Percentiles rank a stretch among this genome's conserved stretches.
These are phyloP conservation scores for Pelecanoides urinatrix DNA, from an alignment of 2,113 vertebrate genomes.

Conservation along the genomic window DNA sequence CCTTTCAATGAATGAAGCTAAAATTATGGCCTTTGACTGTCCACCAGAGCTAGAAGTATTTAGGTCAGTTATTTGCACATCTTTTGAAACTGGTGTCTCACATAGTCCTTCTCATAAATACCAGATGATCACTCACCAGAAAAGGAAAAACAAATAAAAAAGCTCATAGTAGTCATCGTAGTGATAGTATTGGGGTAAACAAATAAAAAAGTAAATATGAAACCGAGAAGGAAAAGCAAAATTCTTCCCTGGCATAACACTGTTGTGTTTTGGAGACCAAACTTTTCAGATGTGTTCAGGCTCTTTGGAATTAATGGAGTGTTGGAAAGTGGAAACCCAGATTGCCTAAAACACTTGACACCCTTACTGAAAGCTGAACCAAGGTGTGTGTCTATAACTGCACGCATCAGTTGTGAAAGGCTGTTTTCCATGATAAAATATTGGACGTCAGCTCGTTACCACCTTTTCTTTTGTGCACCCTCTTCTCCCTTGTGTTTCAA, in stretches of 20 bases:
- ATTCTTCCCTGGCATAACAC: neutral
- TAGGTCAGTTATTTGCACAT: neutral
- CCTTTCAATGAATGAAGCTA: neutral
- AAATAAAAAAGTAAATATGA: conserved; percentile 26
- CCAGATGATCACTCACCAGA: conserved; percentile 9
- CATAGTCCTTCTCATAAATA: conserved; percentile 10
- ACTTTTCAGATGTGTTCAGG: neutral
- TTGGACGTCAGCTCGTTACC: neutral
- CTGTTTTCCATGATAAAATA: neutral
- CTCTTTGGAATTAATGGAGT: conserved; percentile 34
- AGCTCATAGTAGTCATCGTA: neutral
- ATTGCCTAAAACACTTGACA: neutral
- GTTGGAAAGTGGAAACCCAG: conserved; percentile 38
- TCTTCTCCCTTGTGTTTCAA: neutral
- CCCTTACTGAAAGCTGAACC: neutral
- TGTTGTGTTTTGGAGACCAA: conserved; percentile 28
- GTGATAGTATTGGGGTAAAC: conserved; percentile 3
- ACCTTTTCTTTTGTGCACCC: neutral
- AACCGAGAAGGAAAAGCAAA: neutral
- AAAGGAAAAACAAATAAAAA: neutral
- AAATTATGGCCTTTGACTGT: neutral
- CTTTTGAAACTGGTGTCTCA: neutral
- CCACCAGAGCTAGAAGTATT: neutral
- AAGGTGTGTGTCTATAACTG: neutral
- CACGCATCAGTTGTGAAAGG: accelerated